Evolutionary conservation across 1,140 invertebrate species (phyloP).

Genomic region (Paraescarpia echinospica): DNA sequence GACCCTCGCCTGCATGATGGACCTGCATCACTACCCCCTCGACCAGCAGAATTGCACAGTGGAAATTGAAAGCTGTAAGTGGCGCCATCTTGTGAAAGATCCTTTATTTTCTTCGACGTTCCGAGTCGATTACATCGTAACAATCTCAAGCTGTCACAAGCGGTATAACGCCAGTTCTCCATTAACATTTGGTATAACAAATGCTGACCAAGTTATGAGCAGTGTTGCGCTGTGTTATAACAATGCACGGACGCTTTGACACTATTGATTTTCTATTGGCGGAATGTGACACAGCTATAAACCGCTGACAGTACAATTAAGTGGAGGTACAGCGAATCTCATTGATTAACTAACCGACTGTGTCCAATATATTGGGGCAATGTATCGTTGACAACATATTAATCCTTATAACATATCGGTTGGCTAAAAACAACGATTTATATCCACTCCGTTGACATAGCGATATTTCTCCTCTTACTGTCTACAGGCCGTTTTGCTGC

Average conservation of each 20-base stretch:
- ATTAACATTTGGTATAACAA: not conserved
- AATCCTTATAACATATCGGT: not conserved
- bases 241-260: not conserved
- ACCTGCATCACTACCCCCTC: slow-evolving; percentile 96
- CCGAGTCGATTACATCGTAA: not conserved
- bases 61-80: slow-evolving; percentile 98
- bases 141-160: not conserved
- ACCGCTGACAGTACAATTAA: not conserved
- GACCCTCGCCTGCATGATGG: slow-evolving; percentile 98
- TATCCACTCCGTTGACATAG: too few species aligned
- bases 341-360: too few species aligned
- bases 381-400: not conserved
- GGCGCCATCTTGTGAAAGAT: not conserved
- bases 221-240: not conserved
- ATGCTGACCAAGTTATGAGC: not conserved
- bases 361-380: not conserved
- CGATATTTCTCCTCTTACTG: too few species aligned
- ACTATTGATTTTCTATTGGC: not conserved
- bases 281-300: not conserved
- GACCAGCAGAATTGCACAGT: slow-evolving; percentile 98
- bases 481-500: too few species aligned
- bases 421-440: too few species aligned
- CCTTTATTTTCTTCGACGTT: not conserved
- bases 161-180: not conserved
- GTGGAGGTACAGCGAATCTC: not conserved